phyloP scores from a whole-genome alignment of 2,888 invertebrate species.

The Xestia ashworthii region DNA sequence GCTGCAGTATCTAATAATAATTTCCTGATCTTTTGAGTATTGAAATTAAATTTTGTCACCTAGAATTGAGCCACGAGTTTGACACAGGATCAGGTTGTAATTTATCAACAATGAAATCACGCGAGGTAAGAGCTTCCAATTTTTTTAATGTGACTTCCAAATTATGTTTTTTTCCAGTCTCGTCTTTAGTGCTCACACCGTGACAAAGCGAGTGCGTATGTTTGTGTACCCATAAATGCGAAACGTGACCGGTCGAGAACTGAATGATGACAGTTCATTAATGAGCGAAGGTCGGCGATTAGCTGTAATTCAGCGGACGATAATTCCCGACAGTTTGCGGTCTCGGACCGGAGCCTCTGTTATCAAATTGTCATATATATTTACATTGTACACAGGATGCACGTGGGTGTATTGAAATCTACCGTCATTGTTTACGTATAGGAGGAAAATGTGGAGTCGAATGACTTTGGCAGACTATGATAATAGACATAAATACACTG shows the following conservation, averaged over 20 bases:
- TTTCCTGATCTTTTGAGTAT: background rate
- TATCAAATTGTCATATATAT: slow-evolving; percentile 60
- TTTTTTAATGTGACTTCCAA: background rate
- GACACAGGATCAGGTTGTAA: background rate
- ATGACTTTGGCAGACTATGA: background rate
- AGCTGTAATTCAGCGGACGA: slow-evolving; percentile 55
- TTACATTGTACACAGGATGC: slow-evolving; percentile 35
- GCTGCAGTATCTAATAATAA: background rate
- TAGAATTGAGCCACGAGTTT: too few relatives aligned
- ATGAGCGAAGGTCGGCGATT: slow-evolving; percentile 63
- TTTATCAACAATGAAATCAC: background rate
- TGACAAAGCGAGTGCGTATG: slow-evolving; percentile 33
- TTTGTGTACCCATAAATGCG: slow-evolving; percentile 22
- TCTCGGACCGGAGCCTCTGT: slow-evolving; percentile 29
- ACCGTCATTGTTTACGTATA: slow-evolving; percentile 29
- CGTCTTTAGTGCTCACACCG: slow-evolving; percentile 36
- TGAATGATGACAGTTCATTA: slow-evolving; percentile 65
- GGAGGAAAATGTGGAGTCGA: slow-evolving; percentile 6
- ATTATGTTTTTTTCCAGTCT: slow-evolving; percentile 12
- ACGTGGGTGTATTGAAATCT: slow-evolving; percentile 11
- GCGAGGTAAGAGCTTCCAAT: background rate
- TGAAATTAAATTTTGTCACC: background rate
- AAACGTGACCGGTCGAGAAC: slow-evolving; percentile 57
- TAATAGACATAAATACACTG: too few relatives aligned
- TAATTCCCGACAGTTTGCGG: slow-evolving; percentile 55